Percentiles rank a stretch among this genome's conserved stretches.
phyloP scores from a whole-genome alignment of 2,113 vertebrate genomes.

The Tretioscincus oriximinensis region DNA sequence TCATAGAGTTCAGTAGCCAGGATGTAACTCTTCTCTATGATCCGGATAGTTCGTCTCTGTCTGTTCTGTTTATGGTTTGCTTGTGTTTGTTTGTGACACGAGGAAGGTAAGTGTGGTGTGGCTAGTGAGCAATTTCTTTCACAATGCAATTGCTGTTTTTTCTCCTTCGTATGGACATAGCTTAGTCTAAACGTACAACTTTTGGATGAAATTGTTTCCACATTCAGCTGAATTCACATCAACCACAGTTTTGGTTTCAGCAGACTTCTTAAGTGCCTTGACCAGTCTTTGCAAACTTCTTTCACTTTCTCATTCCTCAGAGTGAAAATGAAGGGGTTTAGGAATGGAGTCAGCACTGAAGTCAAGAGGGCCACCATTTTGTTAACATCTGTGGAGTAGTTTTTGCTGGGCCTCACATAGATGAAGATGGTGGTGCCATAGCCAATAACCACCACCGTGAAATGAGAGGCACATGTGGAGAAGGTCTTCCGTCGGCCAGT shows the following conservation, averaged over 20 bases:
- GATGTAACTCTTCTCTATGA: no score
- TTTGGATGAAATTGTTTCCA: no score
- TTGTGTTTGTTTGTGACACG: no score
- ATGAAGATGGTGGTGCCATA: constrained; percentile 47
- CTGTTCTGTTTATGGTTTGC: no score
- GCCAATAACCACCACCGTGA: constrained; percentile 38
- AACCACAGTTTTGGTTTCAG: background rate
- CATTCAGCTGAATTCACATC: no score
- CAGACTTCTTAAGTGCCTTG: background rate
- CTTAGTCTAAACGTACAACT: no score
- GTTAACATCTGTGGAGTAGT: constrained; percentile 25
- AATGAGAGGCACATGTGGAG: constrained; percentile 39
- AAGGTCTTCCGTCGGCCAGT: constrained; percentile 36
- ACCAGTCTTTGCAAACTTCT: constrained; percentile 1
- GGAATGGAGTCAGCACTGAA: constrained; percentile 41
- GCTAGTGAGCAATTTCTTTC: no score
- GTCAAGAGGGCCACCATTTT: constrained; percentile 49
- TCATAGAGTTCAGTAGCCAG: no score
- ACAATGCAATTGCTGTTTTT: no score
- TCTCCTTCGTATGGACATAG: no score
- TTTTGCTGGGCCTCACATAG: constrained; percentile 40
- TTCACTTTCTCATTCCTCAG: constrained; percentile 50
- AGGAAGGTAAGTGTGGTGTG: no score
- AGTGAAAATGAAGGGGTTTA: constrained; percentile 60
- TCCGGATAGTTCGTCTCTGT: no score